Evolutionary conservation across 2,888 invertebrate species (phyloP), one percentile per base, ranked within the genome.

Genomic region (Stictocephala bisonia): DNA sequence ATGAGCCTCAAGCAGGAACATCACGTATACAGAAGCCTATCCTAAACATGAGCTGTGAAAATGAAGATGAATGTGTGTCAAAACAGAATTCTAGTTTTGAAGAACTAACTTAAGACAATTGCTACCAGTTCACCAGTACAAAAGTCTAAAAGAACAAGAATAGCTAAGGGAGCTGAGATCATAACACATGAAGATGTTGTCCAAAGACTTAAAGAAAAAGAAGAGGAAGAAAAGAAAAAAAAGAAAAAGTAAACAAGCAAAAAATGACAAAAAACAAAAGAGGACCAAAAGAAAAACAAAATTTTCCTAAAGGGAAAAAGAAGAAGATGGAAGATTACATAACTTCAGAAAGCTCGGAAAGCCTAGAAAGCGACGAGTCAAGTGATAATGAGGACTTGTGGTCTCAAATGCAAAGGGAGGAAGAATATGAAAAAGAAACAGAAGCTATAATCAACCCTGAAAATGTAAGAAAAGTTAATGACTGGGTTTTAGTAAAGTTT

Each of bases 141-240:
- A 64, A 64, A 64, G 18, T 11, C 18, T 35, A 64, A 64, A 40
- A 60, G 18, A 60, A 27, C 29, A 35, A 60, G 60, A 60, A 60
- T 60, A 35, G 60, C 60, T 78, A 53, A 79, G 69, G 80, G 79
- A 69, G 66, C 79, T 40, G 74, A 78, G 44, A 79, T 79, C 20
- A 79, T 77, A 60, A 80, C 80, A 75, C 40, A 53, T 22, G 56
- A 69, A 44, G 41, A 71, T 51, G 71, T 41, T 71, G 41, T 71
- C 27, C 64, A 29, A 71, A 71, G 48, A 40, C 71, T 71, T 24
- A 71, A 66, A 48, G 40, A 71, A 20, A 50, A 44, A 67, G 44
- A 71, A 31, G 60, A 31, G n/a, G 48, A 48, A 48, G 48, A 48
- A 48, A 48, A 48, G 48, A 48, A 48, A 9, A 48, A 11, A 48